phyloP scores from a whole-genome alignment of 1,140 invertebrate species.

The Rhyacophila brunnea region DNA sequence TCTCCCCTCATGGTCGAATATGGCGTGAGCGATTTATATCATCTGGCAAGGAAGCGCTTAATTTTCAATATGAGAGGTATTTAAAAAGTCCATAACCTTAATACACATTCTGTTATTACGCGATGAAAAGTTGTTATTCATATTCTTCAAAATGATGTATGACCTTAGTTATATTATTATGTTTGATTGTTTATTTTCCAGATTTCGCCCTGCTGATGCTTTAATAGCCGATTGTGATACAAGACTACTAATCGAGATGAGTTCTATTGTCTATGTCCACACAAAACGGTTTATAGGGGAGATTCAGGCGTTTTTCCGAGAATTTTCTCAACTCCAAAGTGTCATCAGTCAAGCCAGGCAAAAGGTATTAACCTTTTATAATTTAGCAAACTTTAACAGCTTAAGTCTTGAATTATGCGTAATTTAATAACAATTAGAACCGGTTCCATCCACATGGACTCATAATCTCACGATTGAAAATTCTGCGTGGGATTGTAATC shows the following conservation, averaged over 20 bases:
- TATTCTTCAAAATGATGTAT: conserved; percentile 22
- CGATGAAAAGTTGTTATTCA: background rate
- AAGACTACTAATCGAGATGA: conserved; percentile 77
- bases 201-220: conserved; percentile 45
- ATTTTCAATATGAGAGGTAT: conserved; percentile 71
- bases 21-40: conserved; percentile 86
- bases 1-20: conserved; percentile 73
- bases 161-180: conserved; percentile 7
- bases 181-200: conserved; percentile 29
- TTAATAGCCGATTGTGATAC: conserved; percentile 68
- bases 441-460: too few species aligned
- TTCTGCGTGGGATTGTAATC: too few species aligned
- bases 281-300: conserved; percentile 91
- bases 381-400: too few species aligned
- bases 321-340: conserved; percentile 82
- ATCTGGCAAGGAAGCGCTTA: conserved; percentile 76
- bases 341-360: conserved; percentile 49
- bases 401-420: too few species aligned
- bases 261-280: conserved; percentile 89
- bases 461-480: too few species aligned
- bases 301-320: conserved; percentile 80
- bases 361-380: conserved; percentile 45
- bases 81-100: background rate
- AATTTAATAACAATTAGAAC: too few species aligned
- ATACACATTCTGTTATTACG: background rate